phyloP scores from a whole-genome alignment of 2,797 vertebrate genomes.

The Sebastes nivosus region DNA sequence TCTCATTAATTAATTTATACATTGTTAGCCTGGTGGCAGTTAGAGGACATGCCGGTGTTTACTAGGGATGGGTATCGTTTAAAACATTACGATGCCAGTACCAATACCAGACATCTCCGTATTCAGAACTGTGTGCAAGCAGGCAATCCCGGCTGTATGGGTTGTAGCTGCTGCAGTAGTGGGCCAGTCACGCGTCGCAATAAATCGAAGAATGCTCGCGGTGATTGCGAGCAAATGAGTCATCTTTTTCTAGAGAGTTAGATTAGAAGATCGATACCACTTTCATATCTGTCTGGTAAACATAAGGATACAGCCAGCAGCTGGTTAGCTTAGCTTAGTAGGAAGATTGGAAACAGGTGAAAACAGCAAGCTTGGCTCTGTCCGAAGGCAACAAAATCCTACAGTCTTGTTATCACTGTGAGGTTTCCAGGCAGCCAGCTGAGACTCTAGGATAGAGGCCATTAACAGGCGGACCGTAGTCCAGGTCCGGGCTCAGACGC shows the following conservation, averaged over 20 bases:
- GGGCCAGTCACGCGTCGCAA: accelerated
- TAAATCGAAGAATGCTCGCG: too few relatives aligned
- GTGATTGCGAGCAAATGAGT: too few relatives aligned
- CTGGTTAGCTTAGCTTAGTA: not conserved
- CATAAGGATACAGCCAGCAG: not conserved
- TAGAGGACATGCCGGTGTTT: not conserved
- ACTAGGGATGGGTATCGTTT: too few relatives aligned
- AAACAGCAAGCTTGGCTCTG: not conserved
- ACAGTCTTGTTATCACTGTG: not conserved
- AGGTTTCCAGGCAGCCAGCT: not conserved
- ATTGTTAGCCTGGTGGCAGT: not conserved
- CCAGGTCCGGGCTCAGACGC: accelerated
- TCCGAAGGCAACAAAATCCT: not conserved
- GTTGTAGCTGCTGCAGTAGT: too few relatives aligned
- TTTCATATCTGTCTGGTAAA: not conserved
- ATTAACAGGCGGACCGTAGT: too few relatives aligned
- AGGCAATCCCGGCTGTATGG: too few relatives aligned
- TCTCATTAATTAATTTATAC: not conserved
- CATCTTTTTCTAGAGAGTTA: not conserved
- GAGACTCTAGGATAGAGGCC: not conserved
- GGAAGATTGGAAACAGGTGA: not conserved
- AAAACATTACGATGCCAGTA: too few relatives aligned
- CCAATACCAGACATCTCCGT: too few relatives aligned
- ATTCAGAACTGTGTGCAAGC: too few relatives aligned
- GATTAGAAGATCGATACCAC: not conserved